Percentiles rank a stretch among this genome's conserved stretches.
Evolutionary conservation across 2,888 invertebrate genomes (phyloP).

Genomic region (Pammene fasciana): DNA sequence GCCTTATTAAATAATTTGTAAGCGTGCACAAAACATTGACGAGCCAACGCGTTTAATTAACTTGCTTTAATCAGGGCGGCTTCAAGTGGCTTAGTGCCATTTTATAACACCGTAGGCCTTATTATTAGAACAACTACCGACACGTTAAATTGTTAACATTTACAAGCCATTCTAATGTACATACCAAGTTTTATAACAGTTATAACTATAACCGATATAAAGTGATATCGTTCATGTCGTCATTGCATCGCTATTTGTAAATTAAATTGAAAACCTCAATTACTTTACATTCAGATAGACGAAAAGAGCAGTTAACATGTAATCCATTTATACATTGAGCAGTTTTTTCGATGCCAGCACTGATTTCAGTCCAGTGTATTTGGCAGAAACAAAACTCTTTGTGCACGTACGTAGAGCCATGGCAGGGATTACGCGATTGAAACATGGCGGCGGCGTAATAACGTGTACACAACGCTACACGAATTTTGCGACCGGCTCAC

Average conservation of each 20-base stretch:
- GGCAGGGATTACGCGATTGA: slow-evolving; percentile 54
- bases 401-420: slow-evolving; percentile 43
- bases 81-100: slow-evolving; percentile 12
- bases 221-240: not conserved
- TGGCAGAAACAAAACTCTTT: slow-evolving; percentile 48
- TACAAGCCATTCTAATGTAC: not conserved
- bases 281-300: slow-evolving; percentile 3
- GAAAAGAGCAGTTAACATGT: slow-evolving; percentile 14
- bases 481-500: slow-evolving; percentile 39
- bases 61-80: slow-evolving; percentile 32
- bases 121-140: slow-evolving; percentile 9
- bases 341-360: slow-evolving; percentile 49
- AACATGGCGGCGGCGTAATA: slow-evolving; percentile 47
- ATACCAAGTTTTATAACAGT: too few relatives aligned
- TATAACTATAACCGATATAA: not conserved
- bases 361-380: slow-evolving; percentile 48
- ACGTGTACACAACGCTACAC: slow-evolving; percentile 34
- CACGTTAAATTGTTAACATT: not conserved
- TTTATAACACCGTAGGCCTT: slow-evolving; percentile 17
- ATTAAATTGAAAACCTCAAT: slow-evolving; percentile 1
- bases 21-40: slow-evolving; percentile 37
- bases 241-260: not conserved
- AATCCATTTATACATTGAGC: slow-evolving; percentile 13
- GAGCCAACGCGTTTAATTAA: slow-evolving; percentile 36
- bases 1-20: slow-evolving; percentile 43